Evolutionary conservation across 2,797 vertebrate species (phyloP), one percentile per base, ranked within the genome.

Genomic region (Halcyon smyrnensis): DNA sequence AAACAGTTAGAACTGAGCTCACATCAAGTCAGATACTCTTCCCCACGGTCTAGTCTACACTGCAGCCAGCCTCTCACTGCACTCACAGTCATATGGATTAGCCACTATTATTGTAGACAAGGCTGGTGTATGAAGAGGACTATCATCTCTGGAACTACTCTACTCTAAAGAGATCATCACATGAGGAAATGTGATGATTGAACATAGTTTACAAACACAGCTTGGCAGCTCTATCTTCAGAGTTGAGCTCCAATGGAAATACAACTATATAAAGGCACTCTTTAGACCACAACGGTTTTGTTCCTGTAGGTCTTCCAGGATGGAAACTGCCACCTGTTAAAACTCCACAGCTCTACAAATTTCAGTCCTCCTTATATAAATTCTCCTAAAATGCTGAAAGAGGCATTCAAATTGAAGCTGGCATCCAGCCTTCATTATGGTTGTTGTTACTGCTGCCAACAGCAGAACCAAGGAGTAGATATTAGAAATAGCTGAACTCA

Each of bases 401-500:
- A 51, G 20, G 64, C 59, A 84, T 84, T 91, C 73, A 90, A 79
- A 81, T 3, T 43, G 54, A 90, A 91, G 46, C 45, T 87, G 83
- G 89, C 85, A 94, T n/a, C 39, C 36, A 84, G 77, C 74, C 91
- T 82, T 91, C 89, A 77, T 89, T 86, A 91, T 70, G 34, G 70
- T 65, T 2, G 41, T 65, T 81, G 34, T 24, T 78, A 63, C 57
- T 86, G 70, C 85, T 90, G 80, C 90, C 88, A 95, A 94, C 28
- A 95, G 63, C 60, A 91, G 54, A 93, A 94, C 77, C 85, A 94
- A 94, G 74, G 63, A 90, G 36, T 13, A 94, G 80, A 81, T 95
- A 94, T 41, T 82, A 90, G 84, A 95, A 92, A 77, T 87, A 87
- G 41, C 64, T 95, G 87, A 95, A 82, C 84, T 91, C 69, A 94